Percentiles rank a stretch among this genome's conserved stretches.
Conservation (phyloP, 2,797 vertebrate species). For the Antrozous pallidus region DNA sequence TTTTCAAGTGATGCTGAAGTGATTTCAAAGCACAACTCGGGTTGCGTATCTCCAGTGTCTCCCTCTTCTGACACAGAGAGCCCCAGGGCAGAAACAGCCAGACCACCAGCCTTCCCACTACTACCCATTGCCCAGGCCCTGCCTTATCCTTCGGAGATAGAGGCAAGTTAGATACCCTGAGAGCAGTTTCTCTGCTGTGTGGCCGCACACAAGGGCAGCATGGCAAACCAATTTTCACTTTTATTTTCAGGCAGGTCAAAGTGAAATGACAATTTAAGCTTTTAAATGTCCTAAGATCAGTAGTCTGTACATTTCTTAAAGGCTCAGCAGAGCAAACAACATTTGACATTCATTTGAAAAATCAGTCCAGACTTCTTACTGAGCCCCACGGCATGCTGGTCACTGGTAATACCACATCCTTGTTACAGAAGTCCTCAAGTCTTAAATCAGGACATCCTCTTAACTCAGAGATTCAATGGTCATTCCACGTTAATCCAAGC, state of each 20-base stretch:
- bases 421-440: not conserved
- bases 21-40: not conserved
- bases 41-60: not conserved
- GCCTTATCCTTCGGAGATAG: not conserved
- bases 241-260: slow-evolving; percentile 22
- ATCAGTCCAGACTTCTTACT: not conserved
- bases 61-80: not conserved
- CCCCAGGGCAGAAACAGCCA: not conserved
- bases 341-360: not conserved
- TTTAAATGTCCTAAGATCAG: not conserved
- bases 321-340: not conserved
- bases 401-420: not conserved
- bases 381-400: not conserved
- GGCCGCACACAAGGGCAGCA: not conserved
- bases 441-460: not conserved
- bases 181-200: not conserved
- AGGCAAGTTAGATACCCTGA: not conserved
- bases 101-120: not conserved
- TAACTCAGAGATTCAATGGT: not conserved
- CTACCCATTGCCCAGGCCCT: not conserved
- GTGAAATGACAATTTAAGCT: slow-evolving; percentile 11
- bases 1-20: not conserved
- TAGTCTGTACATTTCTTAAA: not conserved
- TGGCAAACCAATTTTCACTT: not conserved
- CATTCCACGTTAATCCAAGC: not conserved